These are phyloP conservation scores for Heteromurus nitidus DNA, from an alignment of 2,888 invertebrate species.

Conservation along the genomic window DNA sequence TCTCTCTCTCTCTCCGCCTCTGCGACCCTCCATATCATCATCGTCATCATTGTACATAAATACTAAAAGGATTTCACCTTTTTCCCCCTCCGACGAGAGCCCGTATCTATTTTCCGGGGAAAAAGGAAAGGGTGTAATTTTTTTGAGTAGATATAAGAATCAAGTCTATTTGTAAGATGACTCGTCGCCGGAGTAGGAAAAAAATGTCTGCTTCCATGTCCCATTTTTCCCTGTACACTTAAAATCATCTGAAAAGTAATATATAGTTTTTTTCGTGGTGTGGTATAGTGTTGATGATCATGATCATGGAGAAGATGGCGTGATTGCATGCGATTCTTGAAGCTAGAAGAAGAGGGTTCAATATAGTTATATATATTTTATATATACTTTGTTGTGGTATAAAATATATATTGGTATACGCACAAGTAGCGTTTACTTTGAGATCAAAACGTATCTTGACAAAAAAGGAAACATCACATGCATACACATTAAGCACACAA, in stretches of 20 bases:
- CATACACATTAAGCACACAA: slow-evolving; percentile 44
- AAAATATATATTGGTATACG: too few species aligned
- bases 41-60: slow-evolving; percentile 21
- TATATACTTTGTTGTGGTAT: neutral
- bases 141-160: neutral
- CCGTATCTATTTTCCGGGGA: slow-evolving; percentile 5
- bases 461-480: slow-evolving; percentile 44
- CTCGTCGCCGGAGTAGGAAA: slow-evolving; percentile 2
- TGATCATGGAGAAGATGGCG: too few species aligned
- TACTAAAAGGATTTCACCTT: slow-evolving; percentile 46
- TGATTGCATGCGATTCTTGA: slow-evolving; percentile 49
- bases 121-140: neutral
- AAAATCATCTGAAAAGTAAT: too few species aligned
- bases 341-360: slow-evolving; percentile 43
- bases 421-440: too few species aligned
- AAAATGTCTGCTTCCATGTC: slow-evolving; percentile 12
- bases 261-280: slow-evolving; percentile 21
- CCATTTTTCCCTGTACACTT: slow-evolving; percentile 16
- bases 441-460: slow-evolving; percentile 1
- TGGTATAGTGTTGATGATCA: slow-evolving; percentile 20
- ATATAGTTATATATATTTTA: neutral
- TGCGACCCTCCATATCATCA: slow-evolving; percentile 38
- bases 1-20: slow-evolving; percentile 33
- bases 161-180: slow-evolving; percentile 44
- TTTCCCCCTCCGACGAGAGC: neutral